Evolutionary conservation across 1,140 invertebrate species (phyloP).

Genomic region (Pollicipes pollicipes): DNA sequence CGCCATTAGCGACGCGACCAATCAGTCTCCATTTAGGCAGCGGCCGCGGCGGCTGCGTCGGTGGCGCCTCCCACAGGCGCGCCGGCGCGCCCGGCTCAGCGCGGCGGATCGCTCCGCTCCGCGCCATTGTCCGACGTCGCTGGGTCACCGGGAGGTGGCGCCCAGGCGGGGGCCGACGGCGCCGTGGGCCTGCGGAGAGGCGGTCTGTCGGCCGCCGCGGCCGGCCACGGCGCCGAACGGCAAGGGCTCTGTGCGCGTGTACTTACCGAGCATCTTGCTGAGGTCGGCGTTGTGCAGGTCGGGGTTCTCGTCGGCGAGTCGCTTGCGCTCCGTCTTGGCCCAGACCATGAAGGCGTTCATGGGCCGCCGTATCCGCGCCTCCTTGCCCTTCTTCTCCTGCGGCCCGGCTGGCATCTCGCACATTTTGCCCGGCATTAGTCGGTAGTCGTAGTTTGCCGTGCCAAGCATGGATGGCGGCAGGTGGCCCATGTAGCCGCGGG

Average conservation of each 20-base stretch:
- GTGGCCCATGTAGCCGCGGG: background rate
- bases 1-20: background rate
- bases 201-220: too few relatives aligned
- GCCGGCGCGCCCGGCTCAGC: too few relatives aligned
- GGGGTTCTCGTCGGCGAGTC: conserved; percentile 82
- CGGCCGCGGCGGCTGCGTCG: too few relatives aligned
- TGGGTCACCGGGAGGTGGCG: background rate
- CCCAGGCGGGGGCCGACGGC: too few relatives aligned
- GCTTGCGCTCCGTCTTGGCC: conserved; percentile 84
- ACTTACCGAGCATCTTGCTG: conserved; percentile 87
- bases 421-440: background rate
- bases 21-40: background rate
- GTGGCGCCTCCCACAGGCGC: too few relatives aligned
- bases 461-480: background rate
- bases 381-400: conserved; percentile 22
- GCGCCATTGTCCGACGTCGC: background rate
- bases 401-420: background rate
- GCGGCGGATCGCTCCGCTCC: too few relatives aligned
- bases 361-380: conserved; percentile 69
- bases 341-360: conserved; percentile 96
- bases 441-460: background rate
- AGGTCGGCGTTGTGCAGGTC: conserved; percentile 86
- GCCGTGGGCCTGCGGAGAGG: too few relatives aligned
- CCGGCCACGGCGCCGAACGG: too few relatives aligned
- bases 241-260: too few relatives aligned